These are phyloP conservation scores for Leptonema lineaticorne DNA, from an alignment of 1,140 invertebrate species.

Conservation along the genomic window DNA sequence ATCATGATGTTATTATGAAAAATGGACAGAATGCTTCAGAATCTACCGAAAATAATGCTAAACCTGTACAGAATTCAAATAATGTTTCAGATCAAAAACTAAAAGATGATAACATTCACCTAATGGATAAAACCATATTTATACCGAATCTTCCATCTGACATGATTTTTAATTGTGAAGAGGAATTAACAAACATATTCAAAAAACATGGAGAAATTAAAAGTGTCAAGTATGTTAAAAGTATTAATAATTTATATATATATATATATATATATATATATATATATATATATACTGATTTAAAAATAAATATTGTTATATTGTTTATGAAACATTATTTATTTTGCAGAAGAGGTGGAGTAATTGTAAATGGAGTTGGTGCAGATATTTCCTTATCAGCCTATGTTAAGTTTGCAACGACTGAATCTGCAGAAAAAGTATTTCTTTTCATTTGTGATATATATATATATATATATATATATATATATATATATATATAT, in stretches of 20 bases:
- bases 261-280: background rate
- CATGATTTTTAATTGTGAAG: conserved; percentile 39
- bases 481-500: background rate
- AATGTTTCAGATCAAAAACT: no score
- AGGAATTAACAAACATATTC: conserved; percentile 54
- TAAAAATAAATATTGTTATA: no score
- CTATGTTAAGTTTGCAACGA: conserved; percentile 58
- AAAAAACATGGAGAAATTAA: conserved; percentile 52
- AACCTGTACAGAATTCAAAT: no score
- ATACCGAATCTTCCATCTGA: conserved; percentile 33
- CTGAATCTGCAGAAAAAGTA: conserved; percentile 56
- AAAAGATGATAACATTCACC: no score
- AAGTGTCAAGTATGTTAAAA: conserved; percentile 47
- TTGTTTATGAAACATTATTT: conserved; percentile 48
- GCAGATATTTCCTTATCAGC: conserved; percentile 57
- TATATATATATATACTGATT: background rate
- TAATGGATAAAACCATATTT: background rate
- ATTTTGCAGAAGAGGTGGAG: conserved; percentile 58
- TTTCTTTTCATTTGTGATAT: background rate
- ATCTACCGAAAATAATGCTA: no score
- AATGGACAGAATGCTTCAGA: no score
- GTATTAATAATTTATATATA: background rate
- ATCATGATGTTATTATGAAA: background rate
- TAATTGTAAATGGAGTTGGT: conserved; percentile 57
- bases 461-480: conserved; percentile 35